Conservation (phyloP, 2,888 invertebrate genomes). For the Gymnosoma rotundatum region DNA sequence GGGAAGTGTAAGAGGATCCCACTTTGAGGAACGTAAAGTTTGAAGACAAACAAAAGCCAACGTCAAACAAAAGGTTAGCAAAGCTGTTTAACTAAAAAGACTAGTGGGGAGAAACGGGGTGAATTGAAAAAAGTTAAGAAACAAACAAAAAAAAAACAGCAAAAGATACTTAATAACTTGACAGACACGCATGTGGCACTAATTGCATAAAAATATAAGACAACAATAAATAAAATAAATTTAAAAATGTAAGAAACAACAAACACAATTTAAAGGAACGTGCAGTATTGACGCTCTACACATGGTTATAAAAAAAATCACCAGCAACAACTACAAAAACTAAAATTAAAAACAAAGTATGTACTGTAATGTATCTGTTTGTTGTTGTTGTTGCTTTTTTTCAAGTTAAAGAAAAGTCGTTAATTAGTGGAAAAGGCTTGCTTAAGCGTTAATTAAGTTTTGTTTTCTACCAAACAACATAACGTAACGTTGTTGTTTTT, state of each 20-base stretch:
- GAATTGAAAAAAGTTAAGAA: constrained; percentile 25
- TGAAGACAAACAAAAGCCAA: constrained; percentile 43
- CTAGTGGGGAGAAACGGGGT: background rate
- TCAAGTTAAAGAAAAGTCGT: constrained; percentile 73
- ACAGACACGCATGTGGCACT: constrained; percentile 80
- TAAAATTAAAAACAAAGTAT: constrained; percentile 48
- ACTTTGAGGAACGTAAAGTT: constrained; percentile 27
- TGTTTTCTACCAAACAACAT: constrained; percentile 52
- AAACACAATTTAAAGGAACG: constrained; percentile 62
- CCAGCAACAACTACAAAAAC: constrained; percentile 34
- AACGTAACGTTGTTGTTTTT: constrained; percentile 11
- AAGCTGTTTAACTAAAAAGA: constrained; percentile 31
- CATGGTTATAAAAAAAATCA: constrained; percentile 26
- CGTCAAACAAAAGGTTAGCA: constrained; percentile 17
- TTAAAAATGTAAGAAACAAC: constrained; percentile 37
- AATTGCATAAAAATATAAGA: constrained; percentile 75
- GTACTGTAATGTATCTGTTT: constrained; percentile 47
- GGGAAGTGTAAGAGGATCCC: constrained; percentile 26
- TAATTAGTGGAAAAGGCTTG: constrained; percentile 75
- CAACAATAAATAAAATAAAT: constrained; percentile 51
- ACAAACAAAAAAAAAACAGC: constrained; percentile 48
- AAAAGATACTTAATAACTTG: constrained; percentile 76
- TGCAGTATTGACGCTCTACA: constrained; percentile 66
- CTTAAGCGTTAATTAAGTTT: constrained; percentile 76
- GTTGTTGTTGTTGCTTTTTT: constrained; percentile 19